These are phyloP conservation scores for Varanus salvator DNA, from an alignment of 2,113 vertebrate genomes.

Conservation along the genomic window DNA sequence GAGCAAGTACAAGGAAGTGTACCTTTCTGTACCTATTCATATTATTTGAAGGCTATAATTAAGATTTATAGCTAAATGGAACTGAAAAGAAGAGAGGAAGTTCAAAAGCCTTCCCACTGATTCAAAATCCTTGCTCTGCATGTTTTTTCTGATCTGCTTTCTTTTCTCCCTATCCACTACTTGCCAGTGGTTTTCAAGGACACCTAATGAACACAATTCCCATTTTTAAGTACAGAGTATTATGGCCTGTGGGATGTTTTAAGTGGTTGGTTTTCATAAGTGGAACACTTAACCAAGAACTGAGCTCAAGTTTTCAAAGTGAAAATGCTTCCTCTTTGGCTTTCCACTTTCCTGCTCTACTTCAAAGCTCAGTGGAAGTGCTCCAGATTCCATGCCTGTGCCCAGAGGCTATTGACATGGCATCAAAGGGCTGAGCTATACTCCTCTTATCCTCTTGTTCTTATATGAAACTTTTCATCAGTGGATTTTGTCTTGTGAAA, in stretches of 20 bases:
- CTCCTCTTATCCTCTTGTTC: constrained; percentile 65
- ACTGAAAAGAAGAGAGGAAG: background rate
- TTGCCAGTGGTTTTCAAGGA: constrained; percentile 41
- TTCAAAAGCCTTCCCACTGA: background rate
- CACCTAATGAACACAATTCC: constrained; percentile 54
- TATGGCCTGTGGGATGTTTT: constrained; percentile 58
- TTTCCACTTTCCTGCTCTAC: constrained; percentile 68
- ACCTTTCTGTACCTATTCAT: background rate
- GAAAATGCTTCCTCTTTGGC: constrained; percentile 48
- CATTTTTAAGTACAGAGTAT: constrained; percentile 38
- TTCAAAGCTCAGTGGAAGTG: constrained; percentile 65
- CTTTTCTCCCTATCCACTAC: background rate
- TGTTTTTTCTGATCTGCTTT: constrained; percentile 18
- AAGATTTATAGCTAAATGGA: background rate
- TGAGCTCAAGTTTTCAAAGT: constrained; percentile 54
- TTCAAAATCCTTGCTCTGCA: constrained; percentile 28
- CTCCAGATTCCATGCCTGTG: constrained; percentile 59
- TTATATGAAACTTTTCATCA: constrained; percentile 54
- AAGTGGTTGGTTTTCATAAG: constrained; percentile 47
- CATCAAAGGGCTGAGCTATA: constrained; percentile 58
- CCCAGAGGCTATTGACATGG: constrained; percentile 59
- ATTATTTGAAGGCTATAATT: background rate
- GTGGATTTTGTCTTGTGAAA: constrained; percentile 48
- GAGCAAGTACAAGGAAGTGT: background rate
- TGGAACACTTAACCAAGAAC: constrained; percentile 60